Evolutionary conservation across 2,797 vertebrate genomes (phyloP).

Genomic region (Neosalanx taihuensis): DNA sequence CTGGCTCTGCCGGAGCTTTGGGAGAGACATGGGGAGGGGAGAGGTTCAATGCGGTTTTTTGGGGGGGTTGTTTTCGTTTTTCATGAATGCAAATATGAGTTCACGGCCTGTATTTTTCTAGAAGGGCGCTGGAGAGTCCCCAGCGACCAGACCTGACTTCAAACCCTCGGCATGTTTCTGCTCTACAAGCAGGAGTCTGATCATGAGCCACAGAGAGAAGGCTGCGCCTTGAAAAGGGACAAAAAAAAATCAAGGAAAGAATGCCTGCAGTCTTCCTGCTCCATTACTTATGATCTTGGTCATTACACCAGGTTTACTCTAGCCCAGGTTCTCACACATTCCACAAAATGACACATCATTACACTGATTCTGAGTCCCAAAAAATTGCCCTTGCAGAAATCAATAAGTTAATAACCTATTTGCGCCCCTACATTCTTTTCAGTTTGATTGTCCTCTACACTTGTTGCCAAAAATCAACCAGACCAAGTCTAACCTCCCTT

Average conservation of each 20-base stretch:
- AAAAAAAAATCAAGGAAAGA: neutral
- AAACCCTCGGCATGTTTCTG: neutral
- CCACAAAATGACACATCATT: constrained; percentile 24
- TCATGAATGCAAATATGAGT: constrained; percentile 20
- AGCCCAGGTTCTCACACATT: constrained; percentile 12
- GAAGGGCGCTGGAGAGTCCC: neutral
- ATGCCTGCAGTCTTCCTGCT: neutral
- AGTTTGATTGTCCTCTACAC: constrained; percentile 35
- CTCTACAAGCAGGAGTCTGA: neutral
- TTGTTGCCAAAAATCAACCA: constrained; percentile 54
- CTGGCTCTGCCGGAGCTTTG: constrained; percentile 28
- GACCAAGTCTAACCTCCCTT: constrained; percentile 35
- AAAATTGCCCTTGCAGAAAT: neutral
- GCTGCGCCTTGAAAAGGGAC: neutral
- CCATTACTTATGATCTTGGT: constrained; percentile 17
- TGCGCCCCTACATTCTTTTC: constrained; percentile 24
- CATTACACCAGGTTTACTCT: constrained; percentile 12
- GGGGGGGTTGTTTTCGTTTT: constrained; percentile 5
- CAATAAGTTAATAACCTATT: constrained; percentile 20
- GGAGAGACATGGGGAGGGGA: constrained; percentile 20
- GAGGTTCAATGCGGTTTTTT: neutral
- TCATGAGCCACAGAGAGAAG: neutral
- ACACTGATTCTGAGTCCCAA: neutral
- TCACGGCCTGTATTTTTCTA: constrained; percentile 4
- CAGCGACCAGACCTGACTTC: neutral